Base-by-base conservation (phyloP, 2,113 vertebrate genomes). In the Lynx canadensis region DNA sequence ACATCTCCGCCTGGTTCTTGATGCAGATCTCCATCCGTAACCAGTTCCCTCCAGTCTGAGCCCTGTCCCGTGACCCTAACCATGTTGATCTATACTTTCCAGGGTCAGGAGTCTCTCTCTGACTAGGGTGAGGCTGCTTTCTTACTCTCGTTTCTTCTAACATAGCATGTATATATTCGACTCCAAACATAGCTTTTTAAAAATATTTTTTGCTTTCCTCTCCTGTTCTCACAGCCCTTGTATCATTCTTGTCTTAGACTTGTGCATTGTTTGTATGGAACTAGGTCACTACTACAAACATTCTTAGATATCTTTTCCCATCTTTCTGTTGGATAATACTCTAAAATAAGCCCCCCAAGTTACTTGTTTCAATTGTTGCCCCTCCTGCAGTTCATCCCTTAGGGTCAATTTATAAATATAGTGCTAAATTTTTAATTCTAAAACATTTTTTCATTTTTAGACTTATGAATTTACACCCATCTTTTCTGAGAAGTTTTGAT, bases 401-500 rank as follows among this genome's bases (percentile, higher is more conserved):
- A 4, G 55, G 38, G 63, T 95, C 41, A 79, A 73, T 89, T 38
- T 93, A 60, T 81, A 91, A 80, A 79, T 65, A 63, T 3, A 52
- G 33, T 50, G 57, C 38, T 82, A 52, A 48, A 33, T 87, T 92
- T 96, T 85, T 81, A 92, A 86, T 95, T 94, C 57, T 85, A 93
- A 63, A 91, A 52, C 27, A 3, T 25, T 33, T 91, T 48, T 48
- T 57, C 68, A 31, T 73, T 89, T 71, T 86, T 29, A 38, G 36
- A 97, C 18, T 16, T 91, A 88, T 18, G 38, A 69, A 69, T 88
- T 92, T 83, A 88, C 2, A 95, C 41, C 33, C 60, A 57, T 83
- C 63, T 85, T 97, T 97, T 68, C 95, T 92, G 63, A 85, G 52
- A 94, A 41, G 13, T 29, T 95, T 41, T 60, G n/a, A 80, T 91